These are phyloP conservation scores for Actinia equina DNA, from an alignment of 64 coral and sea anemone genomes.

Conservation along the genomic window DNA sequence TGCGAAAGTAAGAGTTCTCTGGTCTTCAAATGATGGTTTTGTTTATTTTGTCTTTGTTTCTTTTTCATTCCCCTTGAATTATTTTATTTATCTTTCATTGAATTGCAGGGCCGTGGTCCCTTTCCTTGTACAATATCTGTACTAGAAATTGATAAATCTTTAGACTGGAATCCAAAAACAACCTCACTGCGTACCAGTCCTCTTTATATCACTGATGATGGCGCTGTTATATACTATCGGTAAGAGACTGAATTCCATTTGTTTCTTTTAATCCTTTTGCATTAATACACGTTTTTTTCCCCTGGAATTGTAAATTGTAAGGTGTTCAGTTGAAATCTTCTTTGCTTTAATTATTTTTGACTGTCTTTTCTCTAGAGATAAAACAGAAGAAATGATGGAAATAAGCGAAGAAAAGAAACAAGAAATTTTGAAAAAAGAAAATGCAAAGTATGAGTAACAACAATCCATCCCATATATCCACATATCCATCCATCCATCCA, in stretches of 20 bases:
- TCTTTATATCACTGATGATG: slow-evolving; percentile 54
- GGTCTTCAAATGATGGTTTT: neutral
- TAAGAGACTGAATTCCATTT: slow-evolving; percentile 10
- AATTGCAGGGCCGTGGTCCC: slow-evolving; percentile 59
- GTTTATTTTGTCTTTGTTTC: too few species aligned
- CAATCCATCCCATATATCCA: neutral
- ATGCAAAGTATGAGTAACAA: slow-evolving; percentile 32
- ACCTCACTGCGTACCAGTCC: slow-evolving; percentile 30
- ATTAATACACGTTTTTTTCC: neutral
- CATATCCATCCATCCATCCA: neutral
- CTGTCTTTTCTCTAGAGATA: slow-evolving; percentile 44
- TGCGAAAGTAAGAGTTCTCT: slow-evolving; percentile 43
- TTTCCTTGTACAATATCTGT: slow-evolving; percentile 53
- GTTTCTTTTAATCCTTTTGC: neutral
- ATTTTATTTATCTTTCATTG: neutral
- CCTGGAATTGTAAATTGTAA: too few species aligned
- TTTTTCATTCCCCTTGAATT: too few species aligned
- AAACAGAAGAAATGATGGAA: slow-evolving; percentile 54
- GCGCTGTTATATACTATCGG: slow-evolving; percentile 58
- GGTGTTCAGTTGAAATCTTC: too few species aligned
- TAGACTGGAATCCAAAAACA: slow-evolving; percentile 58
- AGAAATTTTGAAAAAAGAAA: slow-evolving; percentile 60
- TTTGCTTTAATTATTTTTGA: neutral
- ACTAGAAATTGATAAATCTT: slow-evolving; percentile 45
- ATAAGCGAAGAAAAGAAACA: slow-evolving; percentile 65